A percentile compares a stretch with the other conserved stretches of the same genome.
Evolutionary conservation across 2,888 invertebrate genomes (phyloP).

Genomic region (Keiferia lycopersicella): DNA sequence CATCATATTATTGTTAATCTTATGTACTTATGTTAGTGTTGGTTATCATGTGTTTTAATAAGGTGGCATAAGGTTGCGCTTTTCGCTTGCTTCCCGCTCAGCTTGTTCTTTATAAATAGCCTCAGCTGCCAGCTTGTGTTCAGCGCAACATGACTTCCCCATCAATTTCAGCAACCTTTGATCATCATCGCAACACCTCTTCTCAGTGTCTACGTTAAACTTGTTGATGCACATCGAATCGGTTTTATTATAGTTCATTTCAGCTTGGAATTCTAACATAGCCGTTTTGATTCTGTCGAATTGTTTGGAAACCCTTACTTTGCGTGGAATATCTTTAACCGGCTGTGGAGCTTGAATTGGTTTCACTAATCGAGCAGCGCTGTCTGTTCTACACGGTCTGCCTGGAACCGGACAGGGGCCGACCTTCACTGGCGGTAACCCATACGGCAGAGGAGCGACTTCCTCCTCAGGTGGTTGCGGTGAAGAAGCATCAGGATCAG

Average conservation of each 20-base stretch:
- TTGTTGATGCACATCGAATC: constrained; percentile 67
- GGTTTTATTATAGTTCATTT: constrained; percentile 51
- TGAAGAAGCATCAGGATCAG: constrained; percentile 39
- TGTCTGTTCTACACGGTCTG: constrained; percentile 70
- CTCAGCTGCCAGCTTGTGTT: constrained; percentile 52
- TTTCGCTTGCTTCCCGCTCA: not conserved
- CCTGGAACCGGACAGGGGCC: constrained; percentile 75
- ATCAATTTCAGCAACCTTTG: constrained; percentile 57
- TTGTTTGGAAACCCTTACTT: constrained; percentile 74
- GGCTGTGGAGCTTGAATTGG: constrained; percentile 56
- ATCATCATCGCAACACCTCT: constrained; percentile 72
- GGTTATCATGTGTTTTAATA: too few relatives aligned
- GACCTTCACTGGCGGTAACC: constrained; percentile 67
- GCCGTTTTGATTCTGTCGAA: constrained; percentile 72
- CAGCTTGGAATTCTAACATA: constrained; percentile 62
- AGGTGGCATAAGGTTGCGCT: not conserved
- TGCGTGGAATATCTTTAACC: constrained; percentile 66
- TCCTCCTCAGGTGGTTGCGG: constrained; percentile 60
- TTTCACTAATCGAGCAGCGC: constrained; percentile 73
- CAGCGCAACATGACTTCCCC: constrained; percentile 68
- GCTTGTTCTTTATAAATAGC: constrained; percentile 2
- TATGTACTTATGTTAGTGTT: too few relatives aligned
- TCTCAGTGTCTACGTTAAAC: constrained; percentile 69
- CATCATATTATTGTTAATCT: too few relatives aligned
- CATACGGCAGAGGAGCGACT: constrained; percentile 65